Percentiles rank a stretch among this genome's conserved stretches.
Conservation (phyloP, 2,113 vertebrate genomes). For the Antechinus flavipes region DNA sequence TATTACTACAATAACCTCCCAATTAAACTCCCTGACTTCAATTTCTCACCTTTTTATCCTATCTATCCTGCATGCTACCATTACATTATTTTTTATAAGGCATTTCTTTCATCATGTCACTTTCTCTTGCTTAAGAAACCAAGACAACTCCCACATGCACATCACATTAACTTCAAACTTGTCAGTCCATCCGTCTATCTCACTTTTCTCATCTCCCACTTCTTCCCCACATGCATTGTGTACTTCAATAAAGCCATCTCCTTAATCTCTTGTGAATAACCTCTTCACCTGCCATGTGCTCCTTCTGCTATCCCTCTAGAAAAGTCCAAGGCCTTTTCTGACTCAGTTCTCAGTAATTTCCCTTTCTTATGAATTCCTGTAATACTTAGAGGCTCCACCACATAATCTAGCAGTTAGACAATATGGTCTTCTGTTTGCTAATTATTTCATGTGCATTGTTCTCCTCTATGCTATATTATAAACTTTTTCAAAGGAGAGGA, state of each 20-base stretch:
- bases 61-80: not conserved
- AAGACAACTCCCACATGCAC: not conserved
- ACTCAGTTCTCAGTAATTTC: not conserved
- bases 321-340: not conserved
- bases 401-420: no score
- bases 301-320: not conserved
- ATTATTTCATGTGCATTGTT: not conserved
- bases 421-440: not conserved
- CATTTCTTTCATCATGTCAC: not conserved
- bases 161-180: not conserved
- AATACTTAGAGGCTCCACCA: not conserved
- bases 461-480: not conserved
- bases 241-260: not conserved
- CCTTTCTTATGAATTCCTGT: not conserved
- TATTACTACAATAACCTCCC: not conserved
- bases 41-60: not conserved
- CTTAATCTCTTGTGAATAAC: not conserved
- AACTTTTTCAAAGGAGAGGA: not conserved
- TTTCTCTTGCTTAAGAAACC: not conserved
- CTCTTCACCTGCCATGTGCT: not conserved
- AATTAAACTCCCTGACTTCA: not conserved
- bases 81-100: not conserved
- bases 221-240: not conserved
- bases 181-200: not conserved
- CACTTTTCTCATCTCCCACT: not conserved